phyloP scores from a whole-genome alignment of 2,797 vertebrate genomes.

The Melanotaenia maccullochi region DNA sequence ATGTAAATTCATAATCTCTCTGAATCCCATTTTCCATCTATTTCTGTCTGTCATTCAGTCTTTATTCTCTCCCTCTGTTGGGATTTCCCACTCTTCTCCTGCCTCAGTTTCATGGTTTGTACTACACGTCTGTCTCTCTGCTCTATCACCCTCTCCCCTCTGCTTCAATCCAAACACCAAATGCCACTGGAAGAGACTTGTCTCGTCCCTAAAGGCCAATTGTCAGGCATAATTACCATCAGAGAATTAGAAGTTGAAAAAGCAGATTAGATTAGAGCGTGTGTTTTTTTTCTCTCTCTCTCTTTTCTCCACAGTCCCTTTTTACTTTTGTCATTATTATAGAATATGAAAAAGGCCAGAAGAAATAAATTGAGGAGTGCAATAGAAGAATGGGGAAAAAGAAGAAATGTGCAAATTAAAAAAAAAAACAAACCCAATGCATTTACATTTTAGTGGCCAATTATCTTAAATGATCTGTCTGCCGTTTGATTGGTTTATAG shows the following conservation, averaged over 20 bases:
- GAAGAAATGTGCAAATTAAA: background rate
- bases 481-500: too few species aligned
- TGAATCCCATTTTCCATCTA: constrained; percentile 72
- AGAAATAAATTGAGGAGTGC: constrained; percentile 21
- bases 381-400: background rate
- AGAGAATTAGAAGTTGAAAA: constrained; percentile 88
- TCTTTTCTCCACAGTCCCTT: constrained; percentile 29
- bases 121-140: constrained; percentile 34
- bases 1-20: constrained; percentile 80
- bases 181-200: constrained; percentile 84
- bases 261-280: constrained; percentile 52
- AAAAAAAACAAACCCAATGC: background rate
- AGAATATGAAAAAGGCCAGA: constrained; percentile 14
- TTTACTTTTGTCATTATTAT: constrained; percentile 41
- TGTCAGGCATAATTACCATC: constrained; percentile 91
- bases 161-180: constrained; percentile 76
- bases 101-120: constrained; percentile 24
- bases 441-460: background rate
- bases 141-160: constrained; percentile 33
- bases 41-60: constrained; percentile 72
- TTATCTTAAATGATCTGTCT: background rate
- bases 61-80: constrained; percentile 67
- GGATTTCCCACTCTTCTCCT: constrained; percentile 32
- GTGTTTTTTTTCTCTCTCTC: constrained; percentile 14
- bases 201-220: constrained; percentile 90